Evolutionary conservation across 2,888 invertebrate species (phyloP), one percentile per base, ranked within the genome.

Genomic region (Melanargia galathea): DNA sequence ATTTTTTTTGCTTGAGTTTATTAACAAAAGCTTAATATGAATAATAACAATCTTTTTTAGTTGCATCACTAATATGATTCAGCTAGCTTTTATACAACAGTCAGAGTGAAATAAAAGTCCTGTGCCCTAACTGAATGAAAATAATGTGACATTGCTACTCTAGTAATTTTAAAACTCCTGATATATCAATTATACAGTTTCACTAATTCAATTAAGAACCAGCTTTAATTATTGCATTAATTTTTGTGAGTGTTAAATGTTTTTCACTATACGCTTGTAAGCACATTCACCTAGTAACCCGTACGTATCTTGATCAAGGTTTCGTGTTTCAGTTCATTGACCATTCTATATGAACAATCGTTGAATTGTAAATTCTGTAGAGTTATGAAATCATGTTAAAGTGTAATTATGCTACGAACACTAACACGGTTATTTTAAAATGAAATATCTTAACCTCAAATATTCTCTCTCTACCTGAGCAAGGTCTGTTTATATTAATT

Each of bases 261-360:
- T 55, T 26, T 56, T 62, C 35, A 62, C 26, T 60, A 35, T 38
- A 38, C 55, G 60, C 51, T 65, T 45, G 60, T 65, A 65, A 65
- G 62, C 49, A 16, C 51, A 56, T 49, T 63, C 45, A 63, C 65
- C 65, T 26, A 63, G 57, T 63, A 57, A 66, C 65, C 65, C 57
- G 40, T 46, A 18, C 56, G n/a, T 63, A 63, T 66, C 65, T 63
- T 63, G 63, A 66, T 63, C 57, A 54, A 58, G 48, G 56, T 60
- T 54, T 52, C 65, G 52, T 60, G 63, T 52, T 60, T 40, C 20
- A 60, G 63, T 60, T 57, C 63, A 54, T 54, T 63, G 60, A 26
- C 63, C 65, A 40, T 62, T 57, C 11, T 46, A 20, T 60, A 22
- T 57, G 51, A 64, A 60, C 61, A 60, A 57, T 61, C 20, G 52